Percentiles rank a stretch among this genome's conserved stretches.
These are phyloP conservation scores for Odontamblyopus lacepedii DNA, from an alignment of 2,797 vertebrate species.

Conservation along the genomic window DNA sequence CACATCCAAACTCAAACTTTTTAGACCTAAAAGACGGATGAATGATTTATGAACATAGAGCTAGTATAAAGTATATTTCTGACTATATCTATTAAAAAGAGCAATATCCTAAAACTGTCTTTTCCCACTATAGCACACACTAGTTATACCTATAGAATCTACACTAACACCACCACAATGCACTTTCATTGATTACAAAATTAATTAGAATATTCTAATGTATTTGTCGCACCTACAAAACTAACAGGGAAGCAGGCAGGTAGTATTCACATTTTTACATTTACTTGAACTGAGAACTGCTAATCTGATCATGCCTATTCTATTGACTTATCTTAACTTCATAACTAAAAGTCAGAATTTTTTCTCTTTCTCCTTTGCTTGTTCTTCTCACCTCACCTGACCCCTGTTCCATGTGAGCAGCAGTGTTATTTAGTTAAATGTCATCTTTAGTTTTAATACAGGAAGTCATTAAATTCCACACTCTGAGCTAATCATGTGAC, in stretches of 20 bases:
- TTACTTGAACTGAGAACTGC: too few relatives aligned
- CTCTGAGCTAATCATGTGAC: constrained; percentile 15
- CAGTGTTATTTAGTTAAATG: constrained; percentile 37
- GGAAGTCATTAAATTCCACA: background rate
- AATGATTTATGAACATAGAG: background rate
- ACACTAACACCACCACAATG: too few relatives aligned
- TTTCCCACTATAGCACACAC: background rate
- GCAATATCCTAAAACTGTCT: background rate
- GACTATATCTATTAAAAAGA: background rate
- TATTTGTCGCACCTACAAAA: background rate
- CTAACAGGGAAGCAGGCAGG: too few relatives aligned
- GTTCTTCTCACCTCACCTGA: constrained; percentile 14
- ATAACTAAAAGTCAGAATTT: background rate
- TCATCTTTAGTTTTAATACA: constrained; percentile 46
- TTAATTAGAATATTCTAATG: too few relatives aligned
- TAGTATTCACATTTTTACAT: too few relatives aligned
- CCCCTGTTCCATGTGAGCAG: constrained; percentile 33
- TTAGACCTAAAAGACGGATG: background rate
- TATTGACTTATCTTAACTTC: too few relatives aligned
- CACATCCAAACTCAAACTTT: constrained; percentile 3
- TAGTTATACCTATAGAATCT: background rate
- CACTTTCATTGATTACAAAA: too few relatives aligned
- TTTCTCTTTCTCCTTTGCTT: constrained; percentile 21
- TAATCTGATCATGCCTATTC: too few relatives aligned
- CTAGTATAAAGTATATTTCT: background rate